Evolutionary conservation across 1,140 invertebrate species (phyloP), one percentile per base, ranked within the genome.

Genomic region (roundworm (Caenorhabditis elegans)): DNA sequence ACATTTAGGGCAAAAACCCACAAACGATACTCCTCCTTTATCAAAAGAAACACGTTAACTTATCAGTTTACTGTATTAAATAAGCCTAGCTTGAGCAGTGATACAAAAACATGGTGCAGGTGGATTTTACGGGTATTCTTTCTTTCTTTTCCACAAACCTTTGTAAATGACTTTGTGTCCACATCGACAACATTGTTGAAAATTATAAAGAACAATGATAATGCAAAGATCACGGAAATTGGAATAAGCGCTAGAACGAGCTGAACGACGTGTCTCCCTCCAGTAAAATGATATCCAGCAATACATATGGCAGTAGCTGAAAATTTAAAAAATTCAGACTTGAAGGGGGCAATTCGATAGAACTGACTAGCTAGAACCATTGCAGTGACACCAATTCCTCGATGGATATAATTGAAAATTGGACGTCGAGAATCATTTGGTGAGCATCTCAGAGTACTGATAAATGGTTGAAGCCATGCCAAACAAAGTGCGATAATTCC

Each of bases 401-500:
- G 22, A 77, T 82, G 80, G 3, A 75, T 28, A 75, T 75, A 82
- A 47, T 82, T 82, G 51, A 82, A 82, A 49, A 77, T 55, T 5
- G 65, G 80, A 5, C 80, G 47, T 28, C 70, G 6, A 10, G 80
- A 75, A 39, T 75, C 28, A n/a, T 82, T 51, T 26, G 80, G 80
- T 15, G 77, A 34, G 49, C 80, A 82, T 82, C 80, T 76, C 13
- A 77, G 19, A 19, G 48, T 43, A 47, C 70, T 60, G 34, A 82
- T 75, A 46, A 82, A 82, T 5, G 80, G 80, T 36, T 82, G 80
- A 22, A 82, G 11, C 80, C 80, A 82, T 17, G 70, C 80, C n/a
- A 82, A 55, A 43, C 77, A 51, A 15, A 76, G 39, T 11, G 80
- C 80, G 51, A 82, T 49, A 15, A 82, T 75, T 39, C 80, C 80